Evolutionary conservation across 2,113 vertebrate genomes (phyloP), one percentile per base, ranked within the genome.

Genomic region (human (Homo sapiens)): DNA sequence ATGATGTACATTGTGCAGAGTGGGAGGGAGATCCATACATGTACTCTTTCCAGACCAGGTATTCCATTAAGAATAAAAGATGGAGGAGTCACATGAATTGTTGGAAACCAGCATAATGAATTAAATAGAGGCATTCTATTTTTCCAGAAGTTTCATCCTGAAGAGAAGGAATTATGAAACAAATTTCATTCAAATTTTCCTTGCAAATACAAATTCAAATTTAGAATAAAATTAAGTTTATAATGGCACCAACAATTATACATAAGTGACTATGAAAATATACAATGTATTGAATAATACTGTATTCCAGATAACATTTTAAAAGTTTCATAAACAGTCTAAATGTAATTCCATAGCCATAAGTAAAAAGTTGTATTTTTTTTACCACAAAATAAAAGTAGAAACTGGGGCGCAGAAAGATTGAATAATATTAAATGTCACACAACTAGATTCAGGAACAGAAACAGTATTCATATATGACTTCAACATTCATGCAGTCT

Each of bases 41-140:
- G 97, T 14, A 78, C 64, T 43, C 35, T 70, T 93, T 97, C 97
- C 50, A 98, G 57, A 20, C 90, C 93, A 57, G 98, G 97, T 93
- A 98, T 95, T 61, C 96, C 96, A 82, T 93, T 95, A 85, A 98
- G 82, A 95, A 97, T 84, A 85, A 98, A 98, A 90, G 6, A 80
- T 52, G 85, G 25, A 6, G 93, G 89, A 5, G 66, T 5, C 16
- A 64, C 45, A 78, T 43, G 96, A 96, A 40, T 23, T 91, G 43
- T 97, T 97, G 76, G 50, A 59, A 76, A 72, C 8, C n/a, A 91
- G n/a, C 98, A 96, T 94, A 68, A 78, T 45, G 82, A 78, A 52
- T 52, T 94, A 18, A 66, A 1, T 45, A 82, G 16, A 70, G 0
- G 59, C 32, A 18, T 2, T 17, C 30, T 93, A 59, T 90, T 89